Percentiles rank a stretch among this genome's conserved stretches.
These are phyloP conservation scores for Sebastes matsubarae DNA, from an alignment of 2,797 vertebrate species.

Conservation along the genomic window DNA sequence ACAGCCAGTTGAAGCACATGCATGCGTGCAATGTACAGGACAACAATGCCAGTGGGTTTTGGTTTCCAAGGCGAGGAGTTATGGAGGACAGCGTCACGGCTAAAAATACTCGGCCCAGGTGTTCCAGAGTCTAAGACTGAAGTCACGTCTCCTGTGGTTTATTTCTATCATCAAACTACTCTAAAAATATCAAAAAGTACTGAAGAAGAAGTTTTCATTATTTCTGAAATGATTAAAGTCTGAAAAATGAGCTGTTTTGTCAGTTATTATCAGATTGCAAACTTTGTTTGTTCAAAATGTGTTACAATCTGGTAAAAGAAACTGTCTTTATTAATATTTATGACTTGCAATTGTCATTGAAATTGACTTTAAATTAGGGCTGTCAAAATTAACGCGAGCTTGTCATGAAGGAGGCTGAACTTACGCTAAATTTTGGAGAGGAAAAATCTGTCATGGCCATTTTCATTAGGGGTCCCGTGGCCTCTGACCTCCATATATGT, in stretches of 20 bases:
- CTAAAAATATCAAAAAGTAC: neutral
- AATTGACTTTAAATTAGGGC: neutral
- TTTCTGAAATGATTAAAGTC: neutral
- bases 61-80: constrained; percentile 16
- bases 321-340: neutral
- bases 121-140: neutral
- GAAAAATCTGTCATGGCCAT: neutral
- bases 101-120: constrained; percentile 42
- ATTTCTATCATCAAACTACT: neutral
- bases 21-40: constrained; percentile 19
- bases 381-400: neutral
- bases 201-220: neutral
- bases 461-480: neutral
- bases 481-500: neutral
- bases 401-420: neutral
- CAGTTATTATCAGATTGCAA: neutral
- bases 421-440: neutral
- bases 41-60: constrained; percentile 12
- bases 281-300: neutral
- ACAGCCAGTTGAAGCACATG: constrained; percentile 6
- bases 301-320: neutral
- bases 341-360: neutral
- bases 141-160: neutral
- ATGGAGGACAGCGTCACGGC: constrained; percentile 3
- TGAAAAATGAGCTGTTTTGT: neutral